Percentiles rank a stretch among this genome's conserved stretches.
Conservation (phyloP, 1,140 invertebrate genomes). For the Lucilia cuprina region DNA sequence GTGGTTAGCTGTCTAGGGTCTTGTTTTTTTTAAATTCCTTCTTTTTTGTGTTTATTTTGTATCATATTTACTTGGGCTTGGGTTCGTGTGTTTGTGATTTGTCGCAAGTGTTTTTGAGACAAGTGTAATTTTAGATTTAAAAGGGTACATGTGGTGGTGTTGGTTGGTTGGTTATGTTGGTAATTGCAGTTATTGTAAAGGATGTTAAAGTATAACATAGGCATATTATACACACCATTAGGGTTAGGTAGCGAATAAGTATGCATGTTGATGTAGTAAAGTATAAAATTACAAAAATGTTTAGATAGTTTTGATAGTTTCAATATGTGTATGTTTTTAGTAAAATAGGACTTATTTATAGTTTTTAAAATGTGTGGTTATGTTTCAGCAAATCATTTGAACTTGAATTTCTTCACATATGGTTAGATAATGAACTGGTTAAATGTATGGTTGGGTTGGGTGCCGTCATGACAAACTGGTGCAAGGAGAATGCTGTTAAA, state of each 20-base stretch:
- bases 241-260: not conserved
- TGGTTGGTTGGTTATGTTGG: not conserved
- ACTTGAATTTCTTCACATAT: too few species aligned
- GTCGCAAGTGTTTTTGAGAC: slow-evolving; percentile 2
- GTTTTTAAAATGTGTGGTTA: too few species aligned
- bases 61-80: not conserved
- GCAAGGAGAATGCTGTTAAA: too few species aligned
- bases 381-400: too few species aligned
- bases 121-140: slow-evolving; percentile 30
- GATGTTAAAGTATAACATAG: not conserved
- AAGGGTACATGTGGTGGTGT: not conserved
- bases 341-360: too few species aligned
- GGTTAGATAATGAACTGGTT: too few species aligned
- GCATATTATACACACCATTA: not conserved
- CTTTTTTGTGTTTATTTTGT: not conserved
- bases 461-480: too few species aligned
- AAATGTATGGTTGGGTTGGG: too few species aligned
- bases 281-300: not conserved
- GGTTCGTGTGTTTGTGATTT: not conserved
- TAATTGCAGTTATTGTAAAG: not conserved
- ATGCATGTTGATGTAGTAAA: not conserved
- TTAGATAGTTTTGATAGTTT: not conserved
- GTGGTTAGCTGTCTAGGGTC: too few species aligned
- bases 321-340: not conserved
- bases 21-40: not conserved